phyloP scores from a whole-genome alignment of 2,797 vertebrate genomes.

The Sebastiscus tertius region DNA sequence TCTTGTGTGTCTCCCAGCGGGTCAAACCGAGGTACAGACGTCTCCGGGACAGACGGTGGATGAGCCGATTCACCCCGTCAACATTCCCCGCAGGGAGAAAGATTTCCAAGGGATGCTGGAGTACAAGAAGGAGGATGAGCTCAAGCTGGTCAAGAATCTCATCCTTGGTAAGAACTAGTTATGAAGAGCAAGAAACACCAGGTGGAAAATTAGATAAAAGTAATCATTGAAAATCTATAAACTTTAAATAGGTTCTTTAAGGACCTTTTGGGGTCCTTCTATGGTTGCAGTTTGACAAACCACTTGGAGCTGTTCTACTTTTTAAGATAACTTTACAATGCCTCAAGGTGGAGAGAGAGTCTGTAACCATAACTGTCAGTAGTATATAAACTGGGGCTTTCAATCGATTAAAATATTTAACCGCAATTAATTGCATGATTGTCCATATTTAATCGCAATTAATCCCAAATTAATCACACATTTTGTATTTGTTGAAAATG shows the following conservation, averaged over 20 bases:
- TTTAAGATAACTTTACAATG: neutral
- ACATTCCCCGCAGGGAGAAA: constrained; percentile 97
- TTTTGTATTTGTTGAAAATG: too few relatives aligned
- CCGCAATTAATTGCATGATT: too few relatives aligned
- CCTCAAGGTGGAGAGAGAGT: too few relatives aligned
- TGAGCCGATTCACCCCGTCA: constrained; percentile 94
- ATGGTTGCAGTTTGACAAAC: neutral
- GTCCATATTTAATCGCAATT: too few relatives aligned
- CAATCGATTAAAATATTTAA: too few relatives aligned
- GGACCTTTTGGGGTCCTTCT: neutral
- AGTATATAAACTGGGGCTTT: too few relatives aligned
- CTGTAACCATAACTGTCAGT: too few relatives aligned
- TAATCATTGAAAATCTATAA: neutral
- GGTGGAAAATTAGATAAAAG: neutral
- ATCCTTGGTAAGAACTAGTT: constrained; percentile 87
- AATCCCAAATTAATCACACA: too few relatives aligned
- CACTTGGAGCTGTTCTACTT: neutral
- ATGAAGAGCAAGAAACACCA: neutral
- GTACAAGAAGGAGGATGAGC: constrained; percentile 97
- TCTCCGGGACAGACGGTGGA: constrained; percentile 96
- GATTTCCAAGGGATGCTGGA: constrained; percentile 99
- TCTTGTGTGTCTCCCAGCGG: constrained; percentile 66
- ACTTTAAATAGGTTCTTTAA: neutral
- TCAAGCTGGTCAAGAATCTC: constrained; percentile 96
- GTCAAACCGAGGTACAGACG: constrained; percentile 91